Evolutionary conservation across 2,888 invertebrate species (phyloP), one percentile per base, ranked within the genome.

Genomic region (Coremacera marginata): DNA sequence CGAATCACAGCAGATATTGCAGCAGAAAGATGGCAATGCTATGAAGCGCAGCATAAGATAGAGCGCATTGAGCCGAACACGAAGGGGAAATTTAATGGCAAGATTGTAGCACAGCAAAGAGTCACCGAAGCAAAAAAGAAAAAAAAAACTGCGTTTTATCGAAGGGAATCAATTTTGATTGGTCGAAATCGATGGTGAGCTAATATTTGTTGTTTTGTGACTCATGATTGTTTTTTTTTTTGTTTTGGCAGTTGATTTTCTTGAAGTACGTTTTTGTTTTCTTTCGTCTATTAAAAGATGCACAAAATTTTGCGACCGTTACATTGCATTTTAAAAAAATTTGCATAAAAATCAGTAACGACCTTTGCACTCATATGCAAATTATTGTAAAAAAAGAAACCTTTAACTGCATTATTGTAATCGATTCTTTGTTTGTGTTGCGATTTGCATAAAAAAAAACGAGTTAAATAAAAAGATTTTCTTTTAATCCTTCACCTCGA

Each of bases 161-260:
- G 74, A 52, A 74, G 22, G 67, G n/a, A 55, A 74, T 74, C 67
- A 22, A 52, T 67, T 73, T 67, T 67, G 74, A 74, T 74, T 74
- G 74, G 74, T 67, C 51, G 51, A 51, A 68, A 68, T 68, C 51
- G 49, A 25, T 5, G 5, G 22, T 7, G 62, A 62, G 19, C 16
- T 2, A 9, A 22, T 9, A n/a, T 55, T 2, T n/a, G n/a, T 55
- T 22, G 19, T 22, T 55, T 44, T 44, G 31, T 44, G 11, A 0
- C 11, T 44, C 37, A 11, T 44, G 14, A 31, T 31, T 11, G 3
- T 2, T 44, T 44, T 11, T 44, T 44, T 11, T 44, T 44, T 44
- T 44, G 1, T 1, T 1, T 2, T 44, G 44, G 44, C 2, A 44
- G 22, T 11, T 11, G 14, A 3, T 60, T 11, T 60, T 60, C 25